Base-by-base conservation (phyloP, 2,888 invertebrate genomes). In the Agonopterix alstromeriana region DNA sequence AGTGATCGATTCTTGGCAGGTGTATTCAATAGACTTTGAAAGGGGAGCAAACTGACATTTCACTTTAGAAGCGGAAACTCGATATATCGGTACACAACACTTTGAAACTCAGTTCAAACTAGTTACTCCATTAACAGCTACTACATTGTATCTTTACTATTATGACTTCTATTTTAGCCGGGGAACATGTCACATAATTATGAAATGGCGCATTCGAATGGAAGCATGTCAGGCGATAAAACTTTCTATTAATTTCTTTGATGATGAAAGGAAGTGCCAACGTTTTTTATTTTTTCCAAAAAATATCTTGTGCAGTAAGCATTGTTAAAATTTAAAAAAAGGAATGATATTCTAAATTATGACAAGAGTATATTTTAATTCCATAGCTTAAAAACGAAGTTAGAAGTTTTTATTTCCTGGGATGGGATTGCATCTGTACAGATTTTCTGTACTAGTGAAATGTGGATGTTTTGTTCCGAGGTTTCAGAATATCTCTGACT, bases 1-100 rank as follows among this genome's bases (percentile, higher is more conserved):
- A 51, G 53, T 56, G 54, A 59, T 57, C 54, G 53, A 59, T 56
- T 50, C 42, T 46, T 44, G 51, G 47, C 50, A 55, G 53, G 53
- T 51, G 49, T 38, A 41, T 40, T 43, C 46, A 44, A 42, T 27
- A 35, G 40, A 44, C 45, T 51, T 47, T 48, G 46, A 47, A 48
- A 48, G 38, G 46, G 48, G 44, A 42, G 42, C 35, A 9, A 14
- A 35, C 46, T 48, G 42, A 41, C 36, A 40, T 36, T 42, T 36
- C 36, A 50, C 45, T 50, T 45, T 46, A 42, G 50, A 44, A 55
- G 46, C 51, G 40, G 51, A 45, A 53, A 52, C 53, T 46, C 46
- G 44, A 55, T 53, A 57, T 51, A 53, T 53, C 42, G 10, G 51
- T 46, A 40, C 36, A 47, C 40, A 27, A 43, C 44, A 45, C 38